A percentile compares a stretch with the other conserved stretches of the same genome.
Conservation (phyloP, 2,888 invertebrate genomes). For the Deroplatys truncata region DNA sequence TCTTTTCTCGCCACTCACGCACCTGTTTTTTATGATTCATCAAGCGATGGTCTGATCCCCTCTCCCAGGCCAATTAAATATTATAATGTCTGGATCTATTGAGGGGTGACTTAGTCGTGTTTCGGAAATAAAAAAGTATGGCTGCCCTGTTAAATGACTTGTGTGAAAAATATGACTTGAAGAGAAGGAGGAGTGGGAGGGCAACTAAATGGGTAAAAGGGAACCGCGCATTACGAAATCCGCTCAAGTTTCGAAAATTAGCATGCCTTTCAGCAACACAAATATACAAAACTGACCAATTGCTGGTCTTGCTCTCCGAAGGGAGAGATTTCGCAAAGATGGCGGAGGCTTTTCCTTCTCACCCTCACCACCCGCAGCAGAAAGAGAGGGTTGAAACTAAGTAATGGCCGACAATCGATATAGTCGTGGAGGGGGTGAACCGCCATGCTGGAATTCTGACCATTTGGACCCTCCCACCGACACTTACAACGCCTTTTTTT, state of each 20-base stretch:
- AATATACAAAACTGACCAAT: slow-evolving; percentile 21
- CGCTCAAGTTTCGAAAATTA: slow-evolving; percentile 15
- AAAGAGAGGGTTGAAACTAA: not conserved
- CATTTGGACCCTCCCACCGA: not conserved
- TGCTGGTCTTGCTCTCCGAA: not conserved
- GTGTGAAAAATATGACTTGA: not conserved
- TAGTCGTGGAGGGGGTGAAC: not conserved
- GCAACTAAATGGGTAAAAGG: not conserved
- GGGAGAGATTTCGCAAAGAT: slow-evolving; percentile 4
- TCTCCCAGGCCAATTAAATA: slow-evolving; percentile 1
- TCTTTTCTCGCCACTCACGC: not conserved
- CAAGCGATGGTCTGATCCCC: not conserved
- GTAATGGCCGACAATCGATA: slow-evolving; percentile 19
- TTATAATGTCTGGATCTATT: slow-evolving; percentile 9
- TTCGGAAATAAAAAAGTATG: slow-evolving; percentile 3
- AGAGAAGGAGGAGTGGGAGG: not conserved
- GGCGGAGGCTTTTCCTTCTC: not conserved
- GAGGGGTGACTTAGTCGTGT: not conserved
- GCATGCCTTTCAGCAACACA: slow-evolving; percentile 21
- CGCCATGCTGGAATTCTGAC: slow-evolving; percentile 16
- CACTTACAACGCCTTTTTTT: not conserved
- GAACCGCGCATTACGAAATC: slow-evolving; percentile 13
- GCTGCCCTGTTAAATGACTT: slow-evolving; percentile 16
- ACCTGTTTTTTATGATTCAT: not conserved
- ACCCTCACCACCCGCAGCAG: not conserved